Percentiles rank a stretch among this genome's conserved stretches.
Conservation (phyloP, 2,113 vertebrate species). For the Pedionomus torquatus region DNA sequence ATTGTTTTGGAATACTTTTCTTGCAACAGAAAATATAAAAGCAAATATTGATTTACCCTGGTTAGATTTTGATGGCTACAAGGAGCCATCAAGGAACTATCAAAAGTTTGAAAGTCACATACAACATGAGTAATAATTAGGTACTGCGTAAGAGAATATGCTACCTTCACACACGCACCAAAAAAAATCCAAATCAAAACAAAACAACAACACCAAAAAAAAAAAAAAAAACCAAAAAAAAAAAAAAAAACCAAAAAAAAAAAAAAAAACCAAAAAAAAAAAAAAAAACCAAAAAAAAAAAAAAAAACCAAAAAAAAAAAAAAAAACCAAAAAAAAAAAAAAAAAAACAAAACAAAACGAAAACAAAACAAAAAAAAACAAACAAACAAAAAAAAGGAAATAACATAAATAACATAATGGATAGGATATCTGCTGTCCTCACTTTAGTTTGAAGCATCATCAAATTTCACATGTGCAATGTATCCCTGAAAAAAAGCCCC, state of each 20-base stretch:
- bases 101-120: constrained; percentile 14
- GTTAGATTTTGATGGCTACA: constrained; percentile 17
- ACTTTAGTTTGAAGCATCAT: background rate
- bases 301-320: too few species aligned
- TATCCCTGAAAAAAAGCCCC: background rate
- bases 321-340: background rate
- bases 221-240: too few species aligned
- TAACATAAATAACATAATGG: background rate
- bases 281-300: too few species aligned
- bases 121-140: background rate
- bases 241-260: too few species aligned
- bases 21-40: constrained; percentile 6
- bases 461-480: background rate
- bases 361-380: background rate
- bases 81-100: background rate
- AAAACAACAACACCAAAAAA: background rate
- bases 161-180: background rate
- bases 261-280: too few species aligned
- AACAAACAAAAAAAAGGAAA: background rate
- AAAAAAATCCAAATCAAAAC: background rate
- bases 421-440: background rate
- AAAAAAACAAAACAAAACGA: background rate
- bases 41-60: constrained; percentile 30
- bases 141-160: background rate
- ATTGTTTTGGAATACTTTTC: constrained; percentile 4